Base-by-base conservation (phyloP, 2,113 vertebrate species). In the Podiceps cristatus region DNA sequence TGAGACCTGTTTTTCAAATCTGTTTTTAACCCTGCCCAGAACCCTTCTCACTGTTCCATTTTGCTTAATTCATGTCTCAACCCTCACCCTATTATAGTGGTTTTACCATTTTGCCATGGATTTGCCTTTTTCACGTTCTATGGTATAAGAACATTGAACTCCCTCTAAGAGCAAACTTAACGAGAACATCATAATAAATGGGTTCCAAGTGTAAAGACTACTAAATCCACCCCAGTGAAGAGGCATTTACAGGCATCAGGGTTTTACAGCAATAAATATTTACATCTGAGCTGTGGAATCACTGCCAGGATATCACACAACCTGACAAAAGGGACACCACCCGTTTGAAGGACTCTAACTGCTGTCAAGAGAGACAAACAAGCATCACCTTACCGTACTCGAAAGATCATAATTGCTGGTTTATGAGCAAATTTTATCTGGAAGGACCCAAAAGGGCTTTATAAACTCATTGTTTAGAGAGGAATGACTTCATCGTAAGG, bases 401-500 rank as follows among this genome's bases (percentile, higher is more conserved):
- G 3, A 74, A 92, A 95, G 93, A 93, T 58, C 81, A 7, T 80
- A 92, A 94, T 60, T 91, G 91, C 89, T 68, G 80, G 44, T 95
- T 97, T 95, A 95, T 0, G 28, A 96, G 91, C 93, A 93, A 85
- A 96, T 87, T 96, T 95, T 93, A 87, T 97, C 91, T 47, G 80
- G 77, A 95, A 95, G 58, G 86, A 66, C 93, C 74, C 91, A 94
- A 94, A 96, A 94, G 95, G 58, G 89, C 68, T 95, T 90, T 93
- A 79, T 62, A 95, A 96, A 90, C 77, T 79, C 94, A 87, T 89
- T 95, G 81, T 96, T 90, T 90, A 33, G 84, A 85, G 77, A 93
- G 96, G 62, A 94, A 96, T 71, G 95, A 86, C 95, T 97, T 96
- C 95, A 96, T 97, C 7, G 3, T 86, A 82, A 96, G 93, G 96